Conservation (phyloP, 2,113 vertebrate species). For the Neodontobutis hainanensis region DNA sequence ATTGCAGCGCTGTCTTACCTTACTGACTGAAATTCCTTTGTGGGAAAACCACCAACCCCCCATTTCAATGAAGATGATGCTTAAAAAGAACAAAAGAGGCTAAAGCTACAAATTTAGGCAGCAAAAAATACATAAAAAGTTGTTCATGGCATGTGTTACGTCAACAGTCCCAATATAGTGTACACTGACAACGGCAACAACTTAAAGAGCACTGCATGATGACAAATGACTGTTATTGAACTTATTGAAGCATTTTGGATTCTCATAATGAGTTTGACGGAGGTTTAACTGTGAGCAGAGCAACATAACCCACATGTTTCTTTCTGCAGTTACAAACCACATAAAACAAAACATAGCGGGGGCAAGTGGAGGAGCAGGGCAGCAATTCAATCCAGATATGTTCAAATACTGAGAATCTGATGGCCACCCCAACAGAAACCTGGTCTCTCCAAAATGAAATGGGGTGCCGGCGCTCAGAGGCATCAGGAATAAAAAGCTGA, state of each 20-base stretch:
- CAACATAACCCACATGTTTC: constrained; percentile 72
- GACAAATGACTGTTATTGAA: constrained; percentile 27
- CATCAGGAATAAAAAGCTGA: constrained; percentile 67
- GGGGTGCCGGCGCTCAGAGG: constrained; percentile 45
- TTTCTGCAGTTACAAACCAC: constrained; percentile 64
- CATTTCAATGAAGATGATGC: no score
- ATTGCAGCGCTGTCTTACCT: no score
- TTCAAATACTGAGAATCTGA: constrained; percentile 63
- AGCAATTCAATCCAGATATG: constrained; percentile 73
- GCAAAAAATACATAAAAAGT: background rate
- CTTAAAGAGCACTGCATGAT: no score
- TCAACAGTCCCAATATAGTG: no score
- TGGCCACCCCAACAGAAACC: constrained; percentile 71
- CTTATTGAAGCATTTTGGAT: constrained; percentile 45
- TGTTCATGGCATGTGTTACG: no score
- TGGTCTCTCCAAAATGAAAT: constrained; percentile 72
- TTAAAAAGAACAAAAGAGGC: background rate
- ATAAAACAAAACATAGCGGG: constrained; percentile 65
- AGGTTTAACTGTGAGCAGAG: constrained; percentile 46
- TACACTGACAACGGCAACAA: no score
- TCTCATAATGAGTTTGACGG: constrained; percentile 47
- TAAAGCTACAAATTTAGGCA: background rate
- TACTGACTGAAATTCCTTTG: no score
- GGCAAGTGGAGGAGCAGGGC: constrained; percentile 47
- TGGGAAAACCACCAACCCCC: no score